Conservation (phyloP, 2,797 vertebrate genomes). For the Sebastes melanostomus region DNA sequence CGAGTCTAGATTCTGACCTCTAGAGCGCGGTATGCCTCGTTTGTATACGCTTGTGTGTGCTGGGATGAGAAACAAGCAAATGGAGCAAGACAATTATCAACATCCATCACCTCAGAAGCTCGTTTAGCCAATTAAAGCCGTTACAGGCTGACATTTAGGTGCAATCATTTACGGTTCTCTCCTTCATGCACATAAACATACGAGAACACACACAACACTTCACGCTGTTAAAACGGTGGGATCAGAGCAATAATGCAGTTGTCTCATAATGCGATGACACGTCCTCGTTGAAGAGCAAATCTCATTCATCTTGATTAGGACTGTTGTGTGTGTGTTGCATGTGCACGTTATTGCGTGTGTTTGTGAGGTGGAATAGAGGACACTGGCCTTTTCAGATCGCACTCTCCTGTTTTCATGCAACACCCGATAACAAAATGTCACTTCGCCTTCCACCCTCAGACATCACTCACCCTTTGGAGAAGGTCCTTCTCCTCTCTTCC, state of each 20-base stretch:
- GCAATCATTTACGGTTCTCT: conserved; percentile 37
- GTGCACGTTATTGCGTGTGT: background rate
- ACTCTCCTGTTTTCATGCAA: conserved; percentile 33
- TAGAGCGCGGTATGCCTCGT: conserved; percentile 8
- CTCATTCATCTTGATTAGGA: conserved; percentile 62
- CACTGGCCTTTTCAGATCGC: conserved; percentile 39
- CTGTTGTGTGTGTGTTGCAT: conserved; percentile 2
- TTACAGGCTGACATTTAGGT: conserved; percentile 63
- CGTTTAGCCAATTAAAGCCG: conserved; percentile 72
- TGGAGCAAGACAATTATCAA: conserved; percentile 68
- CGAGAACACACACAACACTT: background rate
- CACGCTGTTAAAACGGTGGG: conserved; percentile 13
- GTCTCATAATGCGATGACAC: conserved; percentile 48
- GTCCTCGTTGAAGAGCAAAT: conserved; percentile 43
- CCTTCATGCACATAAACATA: background rate
- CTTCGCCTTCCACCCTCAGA: conserved; percentile 30
- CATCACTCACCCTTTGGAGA: conserved; percentile 18
- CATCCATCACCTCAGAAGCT: conserved; percentile 76
- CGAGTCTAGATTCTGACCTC: conserved; percentile 11
- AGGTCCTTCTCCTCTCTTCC: background rate
- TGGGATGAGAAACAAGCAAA: conserved; percentile 53
- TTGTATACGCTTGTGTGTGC: conserved; percentile 19
- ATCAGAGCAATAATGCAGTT: conserved; percentile 55
- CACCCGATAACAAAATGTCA: conserved; percentile 40
- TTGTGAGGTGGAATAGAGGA: conserved; percentile 50